Conservation (phyloP, 1,140 invertebrate species). For the Coelopa frigida region DNA sequence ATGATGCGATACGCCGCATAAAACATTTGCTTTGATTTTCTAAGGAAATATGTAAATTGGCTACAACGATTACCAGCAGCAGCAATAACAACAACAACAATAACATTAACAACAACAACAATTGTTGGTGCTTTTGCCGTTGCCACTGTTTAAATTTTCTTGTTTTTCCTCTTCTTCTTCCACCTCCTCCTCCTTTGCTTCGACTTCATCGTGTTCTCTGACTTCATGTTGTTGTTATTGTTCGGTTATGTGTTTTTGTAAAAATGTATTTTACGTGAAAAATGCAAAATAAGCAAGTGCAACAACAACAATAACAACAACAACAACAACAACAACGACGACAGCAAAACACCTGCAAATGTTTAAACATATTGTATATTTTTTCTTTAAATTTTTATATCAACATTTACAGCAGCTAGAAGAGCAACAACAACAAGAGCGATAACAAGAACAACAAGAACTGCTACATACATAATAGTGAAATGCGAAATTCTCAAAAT, state of each 20-base stretch:
- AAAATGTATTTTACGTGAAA: neutral
- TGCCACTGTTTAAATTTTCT: too few relatives aligned
- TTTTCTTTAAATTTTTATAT: neutral
- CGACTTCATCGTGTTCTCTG: too few relatives aligned
- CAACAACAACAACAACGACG: neutral
- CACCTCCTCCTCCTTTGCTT: too few relatives aligned
- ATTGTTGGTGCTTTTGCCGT: too few relatives aligned
- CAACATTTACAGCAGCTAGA: neutral
- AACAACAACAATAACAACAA: slow-evolving; percentile 3
- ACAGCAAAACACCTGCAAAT: neutral
- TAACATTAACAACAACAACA: neutral
- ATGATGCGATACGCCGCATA: slow-evolving; percentile 11
- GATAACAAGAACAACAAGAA: neutral
- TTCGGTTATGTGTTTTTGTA: too few relatives aligned
- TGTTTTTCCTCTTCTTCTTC: too few relatives aligned
- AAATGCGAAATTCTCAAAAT: too few relatives aligned
- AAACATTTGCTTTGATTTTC: slow-evolving; percentile 10
- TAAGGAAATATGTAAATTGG: slow-evolving; percentile 9
- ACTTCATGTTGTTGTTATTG: too few relatives aligned
- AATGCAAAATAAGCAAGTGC: neutral
- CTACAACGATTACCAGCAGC: neutral
- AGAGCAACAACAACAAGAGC: neutral
- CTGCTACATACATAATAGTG: neutral
- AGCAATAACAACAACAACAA: slow-evolving; percentile 1
- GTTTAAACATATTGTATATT: neutral